phyloP scores from a whole-genome alignment of 2,797 vertebrate species.

The Setipinna tenuifilis region DNA sequence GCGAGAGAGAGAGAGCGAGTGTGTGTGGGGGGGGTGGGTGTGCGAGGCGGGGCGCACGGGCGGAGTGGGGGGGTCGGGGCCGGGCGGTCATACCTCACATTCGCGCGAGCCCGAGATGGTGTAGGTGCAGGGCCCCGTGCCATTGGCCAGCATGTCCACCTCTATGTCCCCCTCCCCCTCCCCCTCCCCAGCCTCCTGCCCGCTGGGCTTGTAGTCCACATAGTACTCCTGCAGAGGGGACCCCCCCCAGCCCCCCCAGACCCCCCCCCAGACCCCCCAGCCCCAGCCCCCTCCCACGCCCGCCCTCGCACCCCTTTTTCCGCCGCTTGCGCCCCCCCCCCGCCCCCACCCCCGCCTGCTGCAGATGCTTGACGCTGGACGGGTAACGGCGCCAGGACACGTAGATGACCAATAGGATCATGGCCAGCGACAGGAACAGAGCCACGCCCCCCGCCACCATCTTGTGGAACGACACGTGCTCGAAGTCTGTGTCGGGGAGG shows the following conservation, averaged over 20 bases:
- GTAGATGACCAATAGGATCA: constrained; percentile 96
- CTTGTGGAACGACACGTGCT: constrained; percentile 96
- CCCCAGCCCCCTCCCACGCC: constrained; percentile 81
- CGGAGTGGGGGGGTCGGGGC: neutral
- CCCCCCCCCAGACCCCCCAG: constrained; percentile 65
- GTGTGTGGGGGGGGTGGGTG: no score
- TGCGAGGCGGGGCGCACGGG: no score
- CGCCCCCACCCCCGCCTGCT: constrained; percentile 85
- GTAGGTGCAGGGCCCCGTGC: constrained; percentile 96
- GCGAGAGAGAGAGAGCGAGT: no score
- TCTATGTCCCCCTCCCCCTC: constrained; percentile 60
- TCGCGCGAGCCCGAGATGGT: constrained; percentile 99
- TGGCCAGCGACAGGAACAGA: constrained; percentile 91
- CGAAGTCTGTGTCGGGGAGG: constrained; percentile 82
- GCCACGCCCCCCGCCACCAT: constrained; percentile 94
- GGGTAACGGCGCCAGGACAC: constrained; percentile 97
- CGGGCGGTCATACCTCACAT: constrained; percentile 96
- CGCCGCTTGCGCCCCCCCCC: constrained; percentile 87
- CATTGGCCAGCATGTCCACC: constrained; percentile 98
- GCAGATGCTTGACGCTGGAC: constrained; percentile 93
- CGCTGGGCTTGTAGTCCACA: constrained; percentile 98
- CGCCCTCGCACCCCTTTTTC: constrained; percentile 90
- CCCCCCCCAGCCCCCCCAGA: constrained; percentile 78
- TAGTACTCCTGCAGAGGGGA: constrained; percentile 99
- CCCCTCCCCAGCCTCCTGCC: constrained; percentile 82